Percentiles rank a stretch among this genome's conserved stretches.
These are phyloP conservation scores for Hipposideros larvatus DNA, from an alignment of 2,797 vertebrate genomes.

Conservation along the genomic window DNA sequence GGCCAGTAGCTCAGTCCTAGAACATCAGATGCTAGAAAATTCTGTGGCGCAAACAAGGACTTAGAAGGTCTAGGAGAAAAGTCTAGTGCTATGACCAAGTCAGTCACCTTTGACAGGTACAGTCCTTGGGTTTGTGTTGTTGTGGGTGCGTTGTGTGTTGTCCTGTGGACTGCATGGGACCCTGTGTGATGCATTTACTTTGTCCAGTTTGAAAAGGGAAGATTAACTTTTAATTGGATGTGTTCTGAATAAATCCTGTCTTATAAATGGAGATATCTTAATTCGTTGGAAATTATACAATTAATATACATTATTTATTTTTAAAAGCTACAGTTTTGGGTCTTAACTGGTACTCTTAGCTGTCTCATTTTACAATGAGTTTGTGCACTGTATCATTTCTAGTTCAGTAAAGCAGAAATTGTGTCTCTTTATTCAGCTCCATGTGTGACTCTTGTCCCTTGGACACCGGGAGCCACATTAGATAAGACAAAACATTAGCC, in stretches of 20 bases:
- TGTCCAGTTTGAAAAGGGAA: constrained; percentile 73
- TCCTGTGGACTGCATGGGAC: accelerated
- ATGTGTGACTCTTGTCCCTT: constrained; percentile 71
- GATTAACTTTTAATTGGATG: constrained; percentile 74
- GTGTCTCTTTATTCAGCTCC: constrained; percentile 69
- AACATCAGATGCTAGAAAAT: constrained; percentile 88
- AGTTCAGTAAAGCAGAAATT: constrained; percentile 66
- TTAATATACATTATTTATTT: constrained; percentile 2
- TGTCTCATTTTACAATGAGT: constrained; percentile 64
- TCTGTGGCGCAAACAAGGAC: constrained; percentile 87
- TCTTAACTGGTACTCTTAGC: constrained; percentile 52
- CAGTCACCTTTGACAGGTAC: constrained; percentile 71
- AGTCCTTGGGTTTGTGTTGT: background rate
- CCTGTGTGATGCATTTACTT: constrained; percentile 34
- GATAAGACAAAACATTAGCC: constrained; percentile 81
- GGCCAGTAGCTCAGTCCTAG: constrained; percentile 85
- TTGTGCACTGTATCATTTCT: constrained; percentile 53
- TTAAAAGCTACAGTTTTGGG: constrained; percentile 56
- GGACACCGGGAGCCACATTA: constrained; percentile 75
- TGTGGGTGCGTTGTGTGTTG: background rate
- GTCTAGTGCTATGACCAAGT: constrained; percentile 86
- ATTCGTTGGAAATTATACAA: constrained; percentile 67
- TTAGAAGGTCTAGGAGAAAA: constrained; percentile 86
- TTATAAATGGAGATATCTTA: constrained; percentile 49
- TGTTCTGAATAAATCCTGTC: constrained; percentile 60